Base-by-base conservation (phyloP, 2,888 invertebrate species). In the Sphaerophoria rueppellii region DNA sequence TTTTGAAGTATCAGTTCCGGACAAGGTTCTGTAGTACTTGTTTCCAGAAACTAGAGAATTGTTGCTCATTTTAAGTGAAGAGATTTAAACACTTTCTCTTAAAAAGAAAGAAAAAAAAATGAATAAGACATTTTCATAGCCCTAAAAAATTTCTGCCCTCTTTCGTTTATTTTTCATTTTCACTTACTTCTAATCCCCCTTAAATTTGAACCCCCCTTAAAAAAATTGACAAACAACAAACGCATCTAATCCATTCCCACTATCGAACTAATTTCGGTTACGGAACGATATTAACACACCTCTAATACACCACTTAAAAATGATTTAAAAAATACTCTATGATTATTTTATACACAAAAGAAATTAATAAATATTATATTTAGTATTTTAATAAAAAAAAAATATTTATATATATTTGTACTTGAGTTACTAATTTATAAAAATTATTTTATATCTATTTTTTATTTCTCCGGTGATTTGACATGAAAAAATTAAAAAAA, bases 381-480 rank as follows among this genome's bases (percentile, higher is more conserved):
- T 65, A 11, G 24, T 63, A 50, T 40, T 24, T 11, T 24, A 67
- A 35, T 34, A 12, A 24, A 12, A 60, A 7, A 60, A 67, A 57
- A 46, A 54, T 54, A 24, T 24, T 24, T 24, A 24, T 24, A 24
- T 40, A 69, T 69, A 69, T 40, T 76, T 74, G 55, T 85, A 81
- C 58, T 69, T 83, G 50, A 83, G 80, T 80, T 80, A 83, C 75
- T 83, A 83, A 83, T 79, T 83, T 86, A 57, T 70, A 76, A 16
- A 43, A 82, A 86, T 86, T 86, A 70, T 54, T 78, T 78, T 79
- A 83, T 58, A 82, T 82, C 74, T 82, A 71, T 76, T 60, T 76
- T 78, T 78, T 86, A 81, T 86, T 87, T 86, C 79, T 82, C 37
- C 80, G 78, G 75, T 83, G 79, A 80, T 80, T 86, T 80, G 69